A percentile compares a stretch with the other conserved stretches of the same genome.
These are phyloP conservation scores for Hyposoter didymator DNA, from an alignment of 2,888 invertebrate species.

Conservation along the genomic window DNA sequence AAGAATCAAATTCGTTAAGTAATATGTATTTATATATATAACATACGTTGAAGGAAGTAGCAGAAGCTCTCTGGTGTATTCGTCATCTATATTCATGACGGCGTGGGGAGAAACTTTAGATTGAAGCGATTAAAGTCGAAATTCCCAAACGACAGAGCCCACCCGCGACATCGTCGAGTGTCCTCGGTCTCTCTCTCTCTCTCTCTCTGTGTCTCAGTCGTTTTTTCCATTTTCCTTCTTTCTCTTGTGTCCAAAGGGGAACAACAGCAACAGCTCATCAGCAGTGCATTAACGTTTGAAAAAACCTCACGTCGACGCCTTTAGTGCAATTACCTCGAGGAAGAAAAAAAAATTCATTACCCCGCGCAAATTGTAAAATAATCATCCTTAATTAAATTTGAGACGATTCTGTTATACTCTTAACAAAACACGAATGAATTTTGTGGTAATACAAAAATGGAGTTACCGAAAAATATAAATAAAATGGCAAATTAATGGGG, in stretches of 20 bases:
- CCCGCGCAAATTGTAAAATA: constrained; percentile 54
- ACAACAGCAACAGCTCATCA: constrained; percentile 64
- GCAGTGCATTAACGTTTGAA: constrained; percentile 62
- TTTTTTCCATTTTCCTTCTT: constrained; percentile 15
- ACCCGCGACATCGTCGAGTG: constrained; percentile 58
- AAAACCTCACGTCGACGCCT: constrained; percentile 54
- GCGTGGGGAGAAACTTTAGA: constrained; percentile 71
- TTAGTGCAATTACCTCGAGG: constrained; percentile 52
- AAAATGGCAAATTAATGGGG: not conserved
- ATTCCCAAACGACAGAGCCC: constrained; percentile 70
- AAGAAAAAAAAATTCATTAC: constrained; percentile 40
- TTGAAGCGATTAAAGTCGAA: constrained; percentile 73
- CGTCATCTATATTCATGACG: constrained; percentile 74
- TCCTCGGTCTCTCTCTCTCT: constrained; percentile 27
- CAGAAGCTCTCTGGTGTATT: constrained; percentile 68
- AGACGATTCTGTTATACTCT: not conserved
- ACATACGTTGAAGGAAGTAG: constrained; percentile 62
- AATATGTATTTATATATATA: constrained; percentile 14
- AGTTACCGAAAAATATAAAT: not conserved
- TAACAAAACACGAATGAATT: not conserved
- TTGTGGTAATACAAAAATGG: not conserved
- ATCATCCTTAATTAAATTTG: constrained; percentile 45
- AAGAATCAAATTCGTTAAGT: constrained; percentile 21
- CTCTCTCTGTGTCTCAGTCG: constrained; percentile 27
- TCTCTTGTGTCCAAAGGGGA: constrained; percentile 40